phyloP scores from a whole-genome alignment of 1,140 invertebrate genomes.

The Acromyrmex heyeri region DNA sequence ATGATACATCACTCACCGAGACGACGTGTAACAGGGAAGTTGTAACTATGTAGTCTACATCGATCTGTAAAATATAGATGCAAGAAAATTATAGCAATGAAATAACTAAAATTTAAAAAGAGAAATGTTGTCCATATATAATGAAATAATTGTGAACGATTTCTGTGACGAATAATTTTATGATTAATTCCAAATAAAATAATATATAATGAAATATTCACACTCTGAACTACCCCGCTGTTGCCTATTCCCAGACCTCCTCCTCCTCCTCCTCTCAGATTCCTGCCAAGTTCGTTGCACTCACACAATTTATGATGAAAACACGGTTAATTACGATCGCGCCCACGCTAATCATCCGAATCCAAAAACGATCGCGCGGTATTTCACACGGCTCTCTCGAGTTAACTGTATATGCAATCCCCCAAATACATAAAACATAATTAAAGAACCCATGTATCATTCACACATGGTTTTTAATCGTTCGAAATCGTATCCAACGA shows the following conservation, averaged over 20 bases:
- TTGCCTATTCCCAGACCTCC: not conserved
- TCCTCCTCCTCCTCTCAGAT: not conserved
- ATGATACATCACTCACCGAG: conserved; percentile 4
- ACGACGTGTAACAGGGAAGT: not conserved
- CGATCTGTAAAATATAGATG: not conserved
- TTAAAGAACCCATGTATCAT: not conserved
- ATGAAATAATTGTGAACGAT: not conserved
- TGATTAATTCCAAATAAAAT: not conserved
- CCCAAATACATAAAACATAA: not conserved
- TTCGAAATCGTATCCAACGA: not conserved
- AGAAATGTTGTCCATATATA: no score
- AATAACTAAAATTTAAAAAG: not conserved
- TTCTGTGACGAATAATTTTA: not conserved
- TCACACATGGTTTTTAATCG: not conserved
- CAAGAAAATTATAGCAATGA: not conserved
- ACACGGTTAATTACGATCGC: conserved; percentile 9
- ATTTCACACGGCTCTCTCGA: not conserved
- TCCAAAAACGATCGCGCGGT: not conserved
- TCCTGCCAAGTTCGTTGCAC: not conserved
- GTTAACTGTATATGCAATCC: not conserved
- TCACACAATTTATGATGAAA: not conserved
- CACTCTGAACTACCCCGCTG: not conserved
- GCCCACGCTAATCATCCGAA: not conserved
- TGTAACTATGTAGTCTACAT: no score
- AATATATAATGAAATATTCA: not conserved